Evolutionary conservation across 2,888 invertebrate genomes (phyloP), one percentile per base, ranked within the genome.

Genomic region (Lamellibrachia columna): DNA sequence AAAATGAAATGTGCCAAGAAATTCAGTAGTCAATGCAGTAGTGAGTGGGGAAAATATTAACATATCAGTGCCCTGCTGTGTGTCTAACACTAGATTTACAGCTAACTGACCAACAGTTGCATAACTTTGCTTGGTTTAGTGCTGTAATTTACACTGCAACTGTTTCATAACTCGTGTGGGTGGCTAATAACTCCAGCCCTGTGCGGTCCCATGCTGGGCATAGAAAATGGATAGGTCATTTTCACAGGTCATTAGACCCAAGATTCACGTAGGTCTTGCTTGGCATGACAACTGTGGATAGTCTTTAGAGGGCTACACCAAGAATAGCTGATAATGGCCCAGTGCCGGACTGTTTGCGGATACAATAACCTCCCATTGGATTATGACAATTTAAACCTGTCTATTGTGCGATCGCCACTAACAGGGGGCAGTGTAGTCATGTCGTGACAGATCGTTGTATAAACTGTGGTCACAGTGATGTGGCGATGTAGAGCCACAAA

Each of bases 351-450:
- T 22, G 75, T 75, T 75, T 75, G 75, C 75, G 75, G 75, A 75
- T 75, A 75, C 75, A 75, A 75, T 75, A 22, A 75, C 22, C 75
- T 75, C 75, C 22, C 2, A 22, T 15, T 22, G 75, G 75, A 75
- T 75, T 75, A 75, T 75, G 75, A 75, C 75, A 75, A 75, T 75
- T 75, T 75, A 75, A 75, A 75, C 22, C 22, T 75, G 75, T 75
- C 75, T 75, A 75, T 75, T 22, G 75, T 75, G 22, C 6, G 15
- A n/a, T n/a, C 22, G 22, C 75, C n/a, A n/a, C 75, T 22, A 75
- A 15, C 4, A 75, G 75, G 2, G 75, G 75, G 75, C 75, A 75
- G 15, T 75, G 15, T 22, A 6, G 75, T 75, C 75, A 15, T 75
- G 75, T 75, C 75, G 22, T 22, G 75, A 75, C 75, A 75, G 75